These are phyloP conservation scores for Drosophila fungiperda DNA, from an alignment of 2,888 invertebrate genomes.

Conservation along the genomic window DNA sequence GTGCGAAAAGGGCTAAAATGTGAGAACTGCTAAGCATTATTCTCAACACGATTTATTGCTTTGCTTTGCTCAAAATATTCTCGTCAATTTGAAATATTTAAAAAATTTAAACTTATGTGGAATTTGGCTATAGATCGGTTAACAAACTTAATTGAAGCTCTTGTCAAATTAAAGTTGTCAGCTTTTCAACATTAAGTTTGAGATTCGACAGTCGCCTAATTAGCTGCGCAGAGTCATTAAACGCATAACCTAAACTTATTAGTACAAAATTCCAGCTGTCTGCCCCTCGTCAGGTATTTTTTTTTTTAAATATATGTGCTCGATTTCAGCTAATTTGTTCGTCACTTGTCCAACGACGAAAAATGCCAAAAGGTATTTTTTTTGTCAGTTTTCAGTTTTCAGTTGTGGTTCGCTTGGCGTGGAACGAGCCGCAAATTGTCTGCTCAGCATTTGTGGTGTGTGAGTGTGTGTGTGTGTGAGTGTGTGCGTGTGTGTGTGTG, in stretches of 20 bases:
- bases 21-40: rapidly evolving
- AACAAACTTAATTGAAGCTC: background rate
- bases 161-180: slow-evolving; percentile 3
- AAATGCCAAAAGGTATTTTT: slow-evolving; percentile 42
- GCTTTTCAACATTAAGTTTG: background rate
- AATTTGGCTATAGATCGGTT: background rate
- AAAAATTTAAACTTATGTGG: background rate
- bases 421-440: slow-evolving; percentile 18
- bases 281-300: slow-evolving; percentile 57
- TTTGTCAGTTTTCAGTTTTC: slow-evolving; percentile 9
- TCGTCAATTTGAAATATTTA: background rate
- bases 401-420: slow-evolving; percentile 24
- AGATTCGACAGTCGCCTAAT: background rate
- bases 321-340: slow-evolving; percentile 74
- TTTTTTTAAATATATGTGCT: slow-evolving; percentile 54
- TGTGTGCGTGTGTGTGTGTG: slow-evolving; percentile 9
- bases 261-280: slow-evolving; percentile 41
- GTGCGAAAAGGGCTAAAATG: background rate
- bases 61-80: background rate
- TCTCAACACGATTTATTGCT: background rate
- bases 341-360: slow-evolving; percentile 62
- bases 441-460: slow-evolving; percentile 1
- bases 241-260: slow-evolving; percentile 22
- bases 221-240: slow-evolving; percentile 1
- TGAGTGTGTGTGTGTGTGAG: background rate